A percentile compares a stretch with the other conserved stretches of the same genome.
Conservation (phyloP, 2,888 invertebrate genomes). For the Diogma glabrata region DNA sequence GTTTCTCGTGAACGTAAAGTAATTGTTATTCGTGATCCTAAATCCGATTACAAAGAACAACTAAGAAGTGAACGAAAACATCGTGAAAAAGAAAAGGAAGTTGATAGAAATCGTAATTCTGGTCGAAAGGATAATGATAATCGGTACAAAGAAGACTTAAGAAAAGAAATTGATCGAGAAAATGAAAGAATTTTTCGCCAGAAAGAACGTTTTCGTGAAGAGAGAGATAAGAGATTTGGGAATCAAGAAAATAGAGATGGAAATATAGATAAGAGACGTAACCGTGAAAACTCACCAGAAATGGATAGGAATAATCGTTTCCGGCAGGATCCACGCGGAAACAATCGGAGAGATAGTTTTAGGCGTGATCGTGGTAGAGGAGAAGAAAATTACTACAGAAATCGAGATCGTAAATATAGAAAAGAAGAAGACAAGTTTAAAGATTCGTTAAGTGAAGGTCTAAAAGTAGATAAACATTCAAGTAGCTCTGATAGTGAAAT, state of each 20-base stretch:
- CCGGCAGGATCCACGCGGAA: too few relatives aligned
- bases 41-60: slow-evolving; percentile 16
- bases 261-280: slow-evolving; percentile 20
- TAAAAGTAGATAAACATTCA: slow-evolving; percentile 54
- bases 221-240: slow-evolving; percentile 16
- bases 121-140: slow-evolving; percentile 37
- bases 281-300: not conserved
- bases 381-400: slow-evolving; percentile 29
- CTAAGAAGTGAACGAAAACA: slow-evolving; percentile 16
- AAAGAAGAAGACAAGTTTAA: slow-evolving; percentile 44
- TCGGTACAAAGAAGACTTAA: slow-evolving; percentile 34
- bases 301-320: slow-evolving; percentile 22
- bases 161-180: slow-evolving; percentile 37
- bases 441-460: slow-evolving; percentile 68
- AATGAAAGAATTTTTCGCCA: slow-evolving; percentile 37
- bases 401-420: slow-evolving; percentile 33
- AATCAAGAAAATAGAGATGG: slow-evolving; percentile 20
- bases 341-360: slow-evolving; percentile 27
- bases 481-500: slow-evolving; percentile 56
- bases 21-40: not conserved
- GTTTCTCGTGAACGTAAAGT: slow-evolving; percentile 29
- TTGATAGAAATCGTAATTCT: slow-evolving; percentile 18
- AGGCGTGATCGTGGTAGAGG: slow-evolving; percentile 31
- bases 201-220: slow-evolving; percentile 27
- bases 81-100: slow-evolving; percentile 18